phyloP scores from a whole-genome alignment of 2,113 vertebrate species.

The Sebastes schlegelii region DNA sequence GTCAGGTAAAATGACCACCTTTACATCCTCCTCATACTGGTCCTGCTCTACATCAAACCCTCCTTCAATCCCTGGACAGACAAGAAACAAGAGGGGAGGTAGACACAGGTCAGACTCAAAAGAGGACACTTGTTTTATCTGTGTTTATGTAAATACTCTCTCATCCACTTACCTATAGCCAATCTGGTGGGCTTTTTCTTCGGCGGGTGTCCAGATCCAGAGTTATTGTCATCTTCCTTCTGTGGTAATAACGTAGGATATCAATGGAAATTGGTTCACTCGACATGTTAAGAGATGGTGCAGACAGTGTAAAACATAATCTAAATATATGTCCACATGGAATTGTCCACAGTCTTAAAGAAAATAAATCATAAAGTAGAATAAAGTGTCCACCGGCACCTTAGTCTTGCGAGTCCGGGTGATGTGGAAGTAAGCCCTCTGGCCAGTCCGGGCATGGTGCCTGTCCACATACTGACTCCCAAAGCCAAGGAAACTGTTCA shows the following conservation, averaged over 20 bases:
- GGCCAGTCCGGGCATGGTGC: constrained; percentile 91
- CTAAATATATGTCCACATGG: not conserved
- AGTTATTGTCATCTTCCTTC: constrained; percentile 90
- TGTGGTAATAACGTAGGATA: constrained; percentile 38
- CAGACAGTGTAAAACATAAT: not conserved
- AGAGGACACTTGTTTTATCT: not conserved
- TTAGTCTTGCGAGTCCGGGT: constrained; percentile 91
- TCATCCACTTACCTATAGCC: constrained; percentile 90
- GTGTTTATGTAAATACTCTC: not conserved
- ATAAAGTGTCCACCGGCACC: constrained; percentile 64
- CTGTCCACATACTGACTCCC: constrained; percentile 94
- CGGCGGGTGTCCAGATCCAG: constrained; percentile 93
- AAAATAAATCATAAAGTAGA: not conserved
- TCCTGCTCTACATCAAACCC: constrained; percentile 97
- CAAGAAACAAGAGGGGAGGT: not conserved
- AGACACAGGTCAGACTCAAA: not conserved
- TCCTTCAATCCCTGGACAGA: constrained; percentile 92
- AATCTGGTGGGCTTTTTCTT: constrained; percentile 98
- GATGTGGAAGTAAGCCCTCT: constrained; percentile 95
- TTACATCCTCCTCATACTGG: constrained; percentile 94
- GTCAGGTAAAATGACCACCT: constrained; percentile 96
- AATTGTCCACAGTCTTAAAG: not conserved
- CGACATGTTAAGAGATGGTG: not conserved
- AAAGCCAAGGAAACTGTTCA: constrained; percentile 98
- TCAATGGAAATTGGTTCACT: not conserved